Base-by-base conservation (phyloP, 2,888 invertebrate genomes). In the Andrena hattorfiana region DNA sequence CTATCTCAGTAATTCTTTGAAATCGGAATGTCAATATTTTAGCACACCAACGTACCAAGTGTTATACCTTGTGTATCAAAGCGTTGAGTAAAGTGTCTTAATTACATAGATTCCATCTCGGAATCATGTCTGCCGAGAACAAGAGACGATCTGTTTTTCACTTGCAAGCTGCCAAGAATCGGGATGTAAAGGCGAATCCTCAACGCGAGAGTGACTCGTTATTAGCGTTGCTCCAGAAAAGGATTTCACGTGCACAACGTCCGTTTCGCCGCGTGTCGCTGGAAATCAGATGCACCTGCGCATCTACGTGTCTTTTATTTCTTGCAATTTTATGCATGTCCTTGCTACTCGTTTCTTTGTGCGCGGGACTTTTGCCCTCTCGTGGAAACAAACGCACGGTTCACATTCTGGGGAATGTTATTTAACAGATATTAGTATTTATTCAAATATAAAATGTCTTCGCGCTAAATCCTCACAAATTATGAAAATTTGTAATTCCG, bases 231-330 rank as follows among this genome's bases (percentile, higher is more conserved):
- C 68, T 60, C 8, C 7, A 13, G 59, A 6, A 30, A 72, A 66
- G 51, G 72, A 66, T 60, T 77, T 62, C 77, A 30, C 77, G 69
- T 63, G 20, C 42, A 35, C 77, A 54, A 60, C 59, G 42, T 48
- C 63, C 59, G 42, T n/a, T 54, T 72, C 66, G 13, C 10, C 54
- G 23, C 66, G 66, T 51, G 26, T 42, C 60, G 77, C 54, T 49
- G 35, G 67, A 71, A 42, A 84, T 84, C 83, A 75, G 71, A 64
- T 75, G 59, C 83, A 84, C 78, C 77, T 74, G 83, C 35, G 78
- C 67, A 16, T 26, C 67, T 20, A 59, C 54, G 70, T 49, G 70
- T 67, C 74, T 75, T 70, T 71, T 74, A 74, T 74, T 74, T 48
- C 70, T 26, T 7, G 70, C 62, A 71, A 68, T 78, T 63, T 70